These are phyloP conservation scores for Gymnoscelis rufifasciata DNA, from an alignment of 2,888 invertebrate species.

Conservation along the genomic window DNA sequence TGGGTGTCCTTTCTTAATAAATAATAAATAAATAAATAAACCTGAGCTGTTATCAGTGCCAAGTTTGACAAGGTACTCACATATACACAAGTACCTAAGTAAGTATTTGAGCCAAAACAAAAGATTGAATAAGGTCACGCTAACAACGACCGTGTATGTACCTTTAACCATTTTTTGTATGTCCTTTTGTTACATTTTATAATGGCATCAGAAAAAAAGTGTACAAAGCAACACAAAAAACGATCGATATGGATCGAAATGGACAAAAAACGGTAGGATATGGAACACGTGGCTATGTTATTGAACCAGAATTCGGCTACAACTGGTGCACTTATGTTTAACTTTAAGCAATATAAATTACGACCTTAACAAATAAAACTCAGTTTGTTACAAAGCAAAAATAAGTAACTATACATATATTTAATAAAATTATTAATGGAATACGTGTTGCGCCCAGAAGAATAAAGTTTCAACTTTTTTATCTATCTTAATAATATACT, in stretches of 20 bases:
- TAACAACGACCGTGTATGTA: slow-evolving; percentile 24
- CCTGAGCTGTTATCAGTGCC: neutral
- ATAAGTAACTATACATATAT: too few species aligned
- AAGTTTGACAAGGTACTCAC: neutral
- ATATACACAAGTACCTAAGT: neutral
- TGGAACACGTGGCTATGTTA: slow-evolving; percentile 50
- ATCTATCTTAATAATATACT: too few species aligned
- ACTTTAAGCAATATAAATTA: too few species aligned
- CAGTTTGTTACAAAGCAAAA: too few species aligned
- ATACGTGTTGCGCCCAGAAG: too few species aligned
- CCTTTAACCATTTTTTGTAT: slow-evolving; percentile 26
- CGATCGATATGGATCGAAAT: slow-evolving; percentile 33
- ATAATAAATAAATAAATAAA: too few species aligned
- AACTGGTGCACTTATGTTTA: slow-evolving; percentile 17
- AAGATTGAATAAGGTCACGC: slow-evolving; percentile 21
- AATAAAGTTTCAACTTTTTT: too few species aligned
- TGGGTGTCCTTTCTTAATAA: too few species aligned
- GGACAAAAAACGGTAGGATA: slow-evolving; percentile 35
- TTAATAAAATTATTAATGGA: too few species aligned
- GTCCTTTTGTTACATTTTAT: slow-evolving; percentile 43
- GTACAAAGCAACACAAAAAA: slow-evolving; percentile 42
- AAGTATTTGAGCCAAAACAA: slow-evolving; percentile 12
- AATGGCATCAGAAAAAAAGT: slow-evolving; percentile 41
- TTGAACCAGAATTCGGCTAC: slow-evolving; percentile 23
- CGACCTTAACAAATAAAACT: too few species aligned